Evolutionary conservation across 1,140 invertebrate genomes (phyloP), one percentile per base, ranked within the genome.

Genomic region (Drosophila ohnishii): DNA sequence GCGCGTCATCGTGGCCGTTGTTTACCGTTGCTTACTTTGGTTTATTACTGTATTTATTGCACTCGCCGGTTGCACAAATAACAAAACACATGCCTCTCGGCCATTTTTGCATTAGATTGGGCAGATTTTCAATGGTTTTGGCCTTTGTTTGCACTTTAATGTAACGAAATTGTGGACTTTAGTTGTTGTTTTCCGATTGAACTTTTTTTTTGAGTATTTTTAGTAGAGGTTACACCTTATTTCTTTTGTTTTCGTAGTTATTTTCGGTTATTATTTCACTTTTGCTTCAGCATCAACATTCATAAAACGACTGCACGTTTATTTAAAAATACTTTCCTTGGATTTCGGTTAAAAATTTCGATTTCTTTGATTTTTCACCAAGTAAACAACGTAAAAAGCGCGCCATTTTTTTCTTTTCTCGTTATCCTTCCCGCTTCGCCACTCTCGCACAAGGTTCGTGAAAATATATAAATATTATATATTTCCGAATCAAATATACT

Each of bases 1-100:
- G 47, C 74, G 90, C 53, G 90, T 84, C 90, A 91, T 90, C 74
- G 75, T 87, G 61, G 55, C 56, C 37, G 66, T 37, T 71, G 65
- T 57, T 30, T 42, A 47, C 67, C 67, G 66, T 47, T 72, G 19
- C 16, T 58, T 25, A 32, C 37, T 70, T 30, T 57, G 48, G 32
- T 19, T 58, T 57, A 35, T 45, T 47, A 28, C 65, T 47, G 65
- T 62, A 37, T 40, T 74, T 85, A 53, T 53, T 62, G 16, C 45
- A 66, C 62, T 66, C 37, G 48, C 37, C 35, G 30, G 35, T 39
- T 53, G 42, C 66, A 71, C 13, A 71, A 37, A 48, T 53, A 32
- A 48, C 53, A 71, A 40, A 35, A 39, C 66, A 71, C 64, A 16
- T 19, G 30, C 32, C 34, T 53, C 25, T 40, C 22, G 45, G 40